phyloP scores from a whole-genome alignment of 2,888 invertebrate species.

The Leptopilina syphax region DNA sequence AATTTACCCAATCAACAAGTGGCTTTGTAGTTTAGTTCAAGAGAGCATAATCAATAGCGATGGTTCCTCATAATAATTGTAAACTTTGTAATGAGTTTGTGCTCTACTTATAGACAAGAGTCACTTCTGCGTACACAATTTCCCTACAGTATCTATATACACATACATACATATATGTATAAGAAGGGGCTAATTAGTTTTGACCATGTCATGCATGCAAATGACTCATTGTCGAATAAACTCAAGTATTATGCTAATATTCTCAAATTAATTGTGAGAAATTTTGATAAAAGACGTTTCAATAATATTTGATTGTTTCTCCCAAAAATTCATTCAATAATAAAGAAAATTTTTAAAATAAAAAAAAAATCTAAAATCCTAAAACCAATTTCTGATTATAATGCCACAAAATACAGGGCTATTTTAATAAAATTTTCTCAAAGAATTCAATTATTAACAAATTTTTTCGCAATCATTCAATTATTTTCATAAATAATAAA shows the following conservation, averaged over 20 bases:
- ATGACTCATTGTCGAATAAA: slow-evolving; percentile 19
- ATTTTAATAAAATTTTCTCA: too few species aligned
- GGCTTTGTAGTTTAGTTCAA: neutral
- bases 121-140: slow-evolving; percentile 1
- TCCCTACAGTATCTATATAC: neutral
- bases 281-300: neutral
- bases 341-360: too few species aligned
- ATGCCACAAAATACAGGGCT: too few species aligned
- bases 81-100: slow-evolving; percentile 15
- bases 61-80: slow-evolving; percentile 5
- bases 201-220: neutral
- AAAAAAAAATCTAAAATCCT: too few species aligned
- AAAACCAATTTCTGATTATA: too few species aligned
- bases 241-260: slow-evolving; percentile 19
- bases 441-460: too few species aligned
- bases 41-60: neutral
- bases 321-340: too few species aligned
- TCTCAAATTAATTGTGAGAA: neutral
- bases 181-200: slow-evolving; percentile 1
- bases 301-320: too few species aligned
- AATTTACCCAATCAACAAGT: slow-evolving; percentile 18
- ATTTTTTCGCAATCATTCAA: too few species aligned
- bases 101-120: neutral
- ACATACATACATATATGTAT: too few species aligned
- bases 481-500: too few species aligned